phyloP scores from a whole-genome alignment of 2,797 vertebrate genomes.

The Siniperca scherzeri region DNA sequence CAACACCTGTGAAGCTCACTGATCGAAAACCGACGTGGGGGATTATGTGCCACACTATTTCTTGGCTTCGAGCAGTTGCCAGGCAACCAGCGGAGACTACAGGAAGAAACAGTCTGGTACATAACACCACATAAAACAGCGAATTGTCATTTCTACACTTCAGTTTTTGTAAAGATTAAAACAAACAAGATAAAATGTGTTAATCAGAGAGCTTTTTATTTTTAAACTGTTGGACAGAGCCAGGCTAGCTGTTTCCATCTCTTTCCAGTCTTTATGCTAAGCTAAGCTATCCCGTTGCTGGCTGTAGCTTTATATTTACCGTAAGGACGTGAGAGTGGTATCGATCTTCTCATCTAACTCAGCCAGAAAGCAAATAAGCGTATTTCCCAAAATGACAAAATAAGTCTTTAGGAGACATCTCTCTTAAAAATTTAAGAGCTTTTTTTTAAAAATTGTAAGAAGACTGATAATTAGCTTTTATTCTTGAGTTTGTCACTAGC shows the following conservation, averaged over 20 bases:
- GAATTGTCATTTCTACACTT: no score
- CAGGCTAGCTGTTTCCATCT: neutral
- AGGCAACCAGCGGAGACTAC: no score
- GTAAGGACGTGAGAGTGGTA: neutral
- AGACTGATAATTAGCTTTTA: neutral
- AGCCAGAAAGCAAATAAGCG: neutral
- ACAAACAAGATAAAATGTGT: neutral
- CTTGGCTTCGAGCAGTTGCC: no score
- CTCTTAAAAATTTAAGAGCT: neutral
- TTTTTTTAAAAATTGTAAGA: neutral
- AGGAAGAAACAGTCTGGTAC: no score
- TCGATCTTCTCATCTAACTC: neutral
- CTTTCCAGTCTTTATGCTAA: neutral
- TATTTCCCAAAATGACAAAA: no score
- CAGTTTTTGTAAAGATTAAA: no score
- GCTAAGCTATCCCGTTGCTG: neutral
- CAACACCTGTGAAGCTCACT: no score
- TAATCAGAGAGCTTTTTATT: neutral
- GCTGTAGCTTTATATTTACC: neutral
- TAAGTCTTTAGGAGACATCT: neutral
- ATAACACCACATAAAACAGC: no score
- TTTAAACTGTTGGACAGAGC: neutral
- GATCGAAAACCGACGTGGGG: no score
- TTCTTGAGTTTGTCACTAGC: neutral
- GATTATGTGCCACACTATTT: no score